Evolutionary conservation across 2,113 vertebrate genomes (phyloP).

Genomic region (Burhinus oedicnemus): DNA sequence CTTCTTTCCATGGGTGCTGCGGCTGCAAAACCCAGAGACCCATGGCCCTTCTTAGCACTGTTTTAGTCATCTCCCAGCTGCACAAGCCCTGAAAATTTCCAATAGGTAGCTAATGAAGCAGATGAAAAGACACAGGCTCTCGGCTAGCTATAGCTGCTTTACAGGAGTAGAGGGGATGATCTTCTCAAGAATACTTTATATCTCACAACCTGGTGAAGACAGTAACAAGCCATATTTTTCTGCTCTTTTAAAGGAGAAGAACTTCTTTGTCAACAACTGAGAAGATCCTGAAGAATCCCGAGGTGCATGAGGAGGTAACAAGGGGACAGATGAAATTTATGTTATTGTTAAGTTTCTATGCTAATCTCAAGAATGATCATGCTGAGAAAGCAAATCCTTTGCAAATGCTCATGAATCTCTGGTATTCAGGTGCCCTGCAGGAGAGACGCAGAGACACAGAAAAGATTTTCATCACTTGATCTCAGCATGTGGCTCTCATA

Average conservation of each 20-base stretch:
- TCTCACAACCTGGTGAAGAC: not conserved
- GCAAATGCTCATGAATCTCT: not conserved
- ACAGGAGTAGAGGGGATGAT: not conserved
- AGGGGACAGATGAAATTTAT: not conserved
- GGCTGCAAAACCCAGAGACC: conserved; percentile 14
- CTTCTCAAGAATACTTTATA: not conserved
- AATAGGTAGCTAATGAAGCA: not conserved
- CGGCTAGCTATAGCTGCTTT: not conserved
- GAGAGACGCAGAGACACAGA: not conserved
- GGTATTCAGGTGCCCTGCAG: conserved; percentile 23
- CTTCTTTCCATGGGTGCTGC: conserved; percentile 29
- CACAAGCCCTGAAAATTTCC: not conserved
- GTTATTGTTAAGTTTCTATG: not conserved
- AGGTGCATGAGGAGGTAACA: not conserved
- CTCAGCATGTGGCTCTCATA: conserved; percentile 6
- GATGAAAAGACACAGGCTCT: not conserved
- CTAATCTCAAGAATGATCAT: not conserved
- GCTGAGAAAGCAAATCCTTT: conserved; percentile 1
- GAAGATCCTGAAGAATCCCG: not conserved
- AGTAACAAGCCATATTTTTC: not conserved
- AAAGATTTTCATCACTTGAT: not conserved
- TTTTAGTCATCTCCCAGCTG: not conserved
- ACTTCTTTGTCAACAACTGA: not conserved
- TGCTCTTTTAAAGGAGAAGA: not conserved
- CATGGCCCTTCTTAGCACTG: not conserved